Evolutionary conservation across 1,140 invertebrate species (phyloP).

Genomic region (Calycopis cecrops): DNA sequence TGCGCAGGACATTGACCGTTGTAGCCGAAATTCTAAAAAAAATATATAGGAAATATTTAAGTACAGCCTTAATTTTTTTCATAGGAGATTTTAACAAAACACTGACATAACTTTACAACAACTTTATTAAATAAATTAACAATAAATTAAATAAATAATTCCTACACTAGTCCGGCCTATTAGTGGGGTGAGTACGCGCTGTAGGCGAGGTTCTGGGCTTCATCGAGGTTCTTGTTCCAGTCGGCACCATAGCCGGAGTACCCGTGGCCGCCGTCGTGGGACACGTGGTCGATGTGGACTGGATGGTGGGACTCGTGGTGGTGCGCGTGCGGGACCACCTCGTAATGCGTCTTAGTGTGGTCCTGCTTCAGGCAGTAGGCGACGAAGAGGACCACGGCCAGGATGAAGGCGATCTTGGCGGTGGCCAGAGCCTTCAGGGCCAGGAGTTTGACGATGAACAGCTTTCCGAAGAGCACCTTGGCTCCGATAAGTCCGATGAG

Average conservation of each 20-base stretch:
- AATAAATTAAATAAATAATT: slow-evolving; percentile 66
- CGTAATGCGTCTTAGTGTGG: slow-evolving; percentile 64
- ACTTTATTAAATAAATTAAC: slow-evolving; percentile 21
- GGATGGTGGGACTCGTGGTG: slow-evolving; percentile 59
- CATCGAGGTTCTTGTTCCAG: slow-evolving; percentile 68
- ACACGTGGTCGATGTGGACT: slow-evolving; percentile 52
- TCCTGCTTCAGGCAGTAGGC: slow-evolving; percentile 63
- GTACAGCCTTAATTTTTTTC: too few relatives aligned
- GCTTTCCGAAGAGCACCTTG: slow-evolving; percentile 57
- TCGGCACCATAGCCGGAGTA: slow-evolving; percentile 57
- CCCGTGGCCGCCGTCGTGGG: slow-evolving; percentile 49
- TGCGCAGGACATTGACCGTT: too few relatives aligned
- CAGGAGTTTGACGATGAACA: slow-evolving; percentile 67
- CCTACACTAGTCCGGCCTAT: slow-evolving; percentile 47
- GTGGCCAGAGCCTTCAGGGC: slow-evolving; percentile 64
- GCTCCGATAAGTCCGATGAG: slow-evolving; percentile 61
- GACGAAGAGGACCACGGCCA: slow-evolving; percentile 60
- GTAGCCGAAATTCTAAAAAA: too few relatives aligned
- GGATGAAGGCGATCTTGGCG: slow-evolving; percentile 60
- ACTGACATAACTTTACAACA: neutral
- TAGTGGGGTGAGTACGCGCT: slow-evolving; percentile 53
- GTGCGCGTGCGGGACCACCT: slow-evolving; percentile 59
- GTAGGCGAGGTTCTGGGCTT: slow-evolving; percentile 62
- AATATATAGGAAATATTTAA: too few relatives aligned
- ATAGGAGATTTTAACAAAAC: too few relatives aligned